Conservation (phyloP, 2,113 vertebrate genomes). For the Emydura subglobosa region DNA sequence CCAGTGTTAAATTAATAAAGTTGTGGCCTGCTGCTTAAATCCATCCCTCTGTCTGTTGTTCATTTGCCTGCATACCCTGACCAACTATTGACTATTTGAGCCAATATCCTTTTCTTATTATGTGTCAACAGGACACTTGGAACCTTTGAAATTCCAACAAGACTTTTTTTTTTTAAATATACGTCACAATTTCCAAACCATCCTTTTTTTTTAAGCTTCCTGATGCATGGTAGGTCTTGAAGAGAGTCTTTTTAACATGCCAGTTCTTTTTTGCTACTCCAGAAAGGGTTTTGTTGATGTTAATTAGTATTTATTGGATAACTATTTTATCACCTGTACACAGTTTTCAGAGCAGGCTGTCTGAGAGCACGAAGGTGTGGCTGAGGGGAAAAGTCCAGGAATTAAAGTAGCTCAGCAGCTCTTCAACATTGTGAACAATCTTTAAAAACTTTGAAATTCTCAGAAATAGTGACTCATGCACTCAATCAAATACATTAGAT, state of each 20-base stretch:
- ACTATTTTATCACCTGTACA: neutral
- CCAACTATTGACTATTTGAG: neutral
- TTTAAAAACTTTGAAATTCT: conserved; percentile 38
- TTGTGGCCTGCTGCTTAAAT: neutral
- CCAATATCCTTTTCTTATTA: neutral
- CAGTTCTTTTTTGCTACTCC: neutral
- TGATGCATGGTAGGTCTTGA: neutral
- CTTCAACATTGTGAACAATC: conserved; percentile 59
- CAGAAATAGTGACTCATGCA: conserved; percentile 67
- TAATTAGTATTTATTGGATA: neutral
- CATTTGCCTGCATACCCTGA: neutral
- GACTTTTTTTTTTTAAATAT: neutral
- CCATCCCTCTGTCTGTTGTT: neutral
- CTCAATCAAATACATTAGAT: conserved; percentile 53
- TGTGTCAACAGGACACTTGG: conserved; percentile 7
- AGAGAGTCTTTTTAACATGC: conserved; percentile 25
- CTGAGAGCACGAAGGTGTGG: conserved; percentile 53
- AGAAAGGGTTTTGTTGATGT: conserved; percentile 22
- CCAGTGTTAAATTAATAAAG: neutral
- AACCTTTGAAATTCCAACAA: conserved; percentile 27
- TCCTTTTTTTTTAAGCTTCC: neutral
- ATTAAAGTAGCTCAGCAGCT: neutral
- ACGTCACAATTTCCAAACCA: neutral
- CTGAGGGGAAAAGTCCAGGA: conserved; percentile 50
- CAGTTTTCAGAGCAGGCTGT: neutral